A percentile compares a stretch with the other conserved stretches of the same genome.
These are phyloP conservation scores for Dryomyza anilis DNA, from an alignment of 2,888 invertebrate genomes.

Conservation along the genomic window DNA sequence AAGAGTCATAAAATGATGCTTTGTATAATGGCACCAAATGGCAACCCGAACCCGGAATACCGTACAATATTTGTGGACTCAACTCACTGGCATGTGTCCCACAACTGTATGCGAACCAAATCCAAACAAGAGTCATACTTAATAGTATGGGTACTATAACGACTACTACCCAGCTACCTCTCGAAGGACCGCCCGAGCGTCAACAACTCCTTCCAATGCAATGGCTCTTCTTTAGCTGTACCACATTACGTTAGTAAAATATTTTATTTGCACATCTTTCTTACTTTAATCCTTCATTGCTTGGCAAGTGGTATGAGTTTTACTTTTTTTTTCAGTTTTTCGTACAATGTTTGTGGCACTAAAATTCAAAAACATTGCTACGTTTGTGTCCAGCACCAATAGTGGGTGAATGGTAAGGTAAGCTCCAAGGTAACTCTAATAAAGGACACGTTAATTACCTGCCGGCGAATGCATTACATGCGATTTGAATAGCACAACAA, in stretches of 20 bases:
- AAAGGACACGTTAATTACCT: slow-evolving; percentile 56
- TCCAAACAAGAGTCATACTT: not conserved
- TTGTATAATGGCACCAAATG: not conserved
- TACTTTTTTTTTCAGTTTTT: too few species aligned
- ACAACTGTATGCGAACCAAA: slow-evolving; percentile 9
- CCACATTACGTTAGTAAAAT: slow-evolving; percentile 45
- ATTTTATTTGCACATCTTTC: slow-evolving; percentile 58
- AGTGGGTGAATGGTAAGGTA: slow-evolving; percentile 36
- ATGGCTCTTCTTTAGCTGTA: too few species aligned
- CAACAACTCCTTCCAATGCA: too few species aligned
- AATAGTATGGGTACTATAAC: slow-evolving; percentile 1
- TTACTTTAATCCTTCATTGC: slow-evolving; percentile 57
- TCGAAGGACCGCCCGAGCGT: not conserved
- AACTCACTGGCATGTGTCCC: slow-evolving; percentile 6
- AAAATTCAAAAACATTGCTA: too few species aligned
- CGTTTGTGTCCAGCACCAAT: not conserved
- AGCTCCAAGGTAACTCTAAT: too few species aligned
- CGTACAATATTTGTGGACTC: too few species aligned
- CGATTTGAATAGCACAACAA: too few species aligned
- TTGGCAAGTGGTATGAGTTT: slow-evolving; percentile 30
- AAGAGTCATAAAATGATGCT: slow-evolving; percentile 9
- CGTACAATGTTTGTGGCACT: too few species aligned
- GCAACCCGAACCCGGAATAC: too few species aligned
- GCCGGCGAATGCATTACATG: slow-evolving; percentile 35
- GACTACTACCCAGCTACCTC: not conserved